Evolutionary conservation across 2,888 invertebrate genomes (phyloP), one percentile per base, ranked within the genome.

Genomic region (Abrostola tripartita): DNA sequence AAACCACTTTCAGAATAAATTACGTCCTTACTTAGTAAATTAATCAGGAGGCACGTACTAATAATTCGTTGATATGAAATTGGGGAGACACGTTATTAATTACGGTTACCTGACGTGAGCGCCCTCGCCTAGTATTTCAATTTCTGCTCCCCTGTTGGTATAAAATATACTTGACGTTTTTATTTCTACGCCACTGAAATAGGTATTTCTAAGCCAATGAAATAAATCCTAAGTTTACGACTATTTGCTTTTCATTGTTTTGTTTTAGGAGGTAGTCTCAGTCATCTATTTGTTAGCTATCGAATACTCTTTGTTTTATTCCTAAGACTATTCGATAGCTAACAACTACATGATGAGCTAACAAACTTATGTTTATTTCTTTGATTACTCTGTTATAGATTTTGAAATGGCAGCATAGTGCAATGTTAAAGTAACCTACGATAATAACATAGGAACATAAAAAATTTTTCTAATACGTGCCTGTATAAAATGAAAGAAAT

Each of bases 231-330:
- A 37, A 50, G 38, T 54, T 51, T 52, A 60, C 12, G 52, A 36
- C 44, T 58, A 49, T 54, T 40, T 36, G 35, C 36, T 10, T 50
- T 66, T 44, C 53, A 47, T 56, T 72, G 24, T 54, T 49, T 55
- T 41, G 40, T 52, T 42, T n/a, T n/a, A n/a, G 5, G 54, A 65
- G 38, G 42, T 58, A 52, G 35, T 41, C 10, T n/a, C 9, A 6
- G 36, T 14, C 24, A 50, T 12, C 9, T 14, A 10, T 49, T 37
- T 60, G 9, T 49, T 24, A 24, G 24, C 24, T 24, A 24, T 24
- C 24, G 24, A 24, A 24, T 24, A 24, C 24, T 24, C 4, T 24
- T 24, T 24, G 24, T 42, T 37, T 10, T 56, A n/a, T n/a, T n/a
- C n/a, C n/a, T n/a, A n/a, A n/a, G n/a, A n/a, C n/a, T n/a, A n/a